Conservation (phyloP, 2,888 invertebrate species). For the Heliconius ismenius region DNA sequence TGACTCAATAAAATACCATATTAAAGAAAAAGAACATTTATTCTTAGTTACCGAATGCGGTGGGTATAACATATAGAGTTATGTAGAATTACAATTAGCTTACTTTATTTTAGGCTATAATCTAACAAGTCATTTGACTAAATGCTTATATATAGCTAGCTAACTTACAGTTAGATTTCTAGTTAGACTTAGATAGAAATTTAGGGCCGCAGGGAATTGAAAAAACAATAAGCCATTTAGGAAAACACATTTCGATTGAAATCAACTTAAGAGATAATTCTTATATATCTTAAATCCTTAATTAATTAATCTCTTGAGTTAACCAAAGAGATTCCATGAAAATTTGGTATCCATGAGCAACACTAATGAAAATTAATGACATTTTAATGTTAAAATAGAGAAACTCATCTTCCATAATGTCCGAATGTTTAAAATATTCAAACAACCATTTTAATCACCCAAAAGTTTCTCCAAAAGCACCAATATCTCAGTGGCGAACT, state of each 20-base stretch:
- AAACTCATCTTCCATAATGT: background rate
- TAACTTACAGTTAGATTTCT: background rate
- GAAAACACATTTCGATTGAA: background rate
- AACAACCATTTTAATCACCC: constrained; percentile 30
- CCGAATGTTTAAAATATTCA: background rate
- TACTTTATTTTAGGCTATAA: constrained; percentile 11
- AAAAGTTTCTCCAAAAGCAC: constrained; percentile 74
- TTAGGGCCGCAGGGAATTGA: background rate
- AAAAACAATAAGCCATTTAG: background rate
- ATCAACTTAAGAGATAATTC: background rate
- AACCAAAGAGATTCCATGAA: background rate
- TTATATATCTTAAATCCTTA: background rate
- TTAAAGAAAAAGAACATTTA: constrained; percentile 35
- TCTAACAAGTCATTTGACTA: constrained; percentile 19
- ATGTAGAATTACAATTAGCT: constrained; percentile 3
- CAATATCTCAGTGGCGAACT: constrained; percentile 84
- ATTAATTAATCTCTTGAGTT: background rate
- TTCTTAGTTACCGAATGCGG: constrained; percentile 35
- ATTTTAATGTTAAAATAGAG: background rate
- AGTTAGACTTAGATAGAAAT: background rate
- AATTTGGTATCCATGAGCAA: background rate
- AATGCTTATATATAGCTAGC: constrained; percentile 28
- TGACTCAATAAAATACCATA: constrained; percentile 27
- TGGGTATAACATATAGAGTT: constrained; percentile 29
- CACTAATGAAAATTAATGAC: background rate